Evolutionary conservation across 1,140 invertebrate species (phyloP).

Genomic region (Cotesia typhae): DNA sequence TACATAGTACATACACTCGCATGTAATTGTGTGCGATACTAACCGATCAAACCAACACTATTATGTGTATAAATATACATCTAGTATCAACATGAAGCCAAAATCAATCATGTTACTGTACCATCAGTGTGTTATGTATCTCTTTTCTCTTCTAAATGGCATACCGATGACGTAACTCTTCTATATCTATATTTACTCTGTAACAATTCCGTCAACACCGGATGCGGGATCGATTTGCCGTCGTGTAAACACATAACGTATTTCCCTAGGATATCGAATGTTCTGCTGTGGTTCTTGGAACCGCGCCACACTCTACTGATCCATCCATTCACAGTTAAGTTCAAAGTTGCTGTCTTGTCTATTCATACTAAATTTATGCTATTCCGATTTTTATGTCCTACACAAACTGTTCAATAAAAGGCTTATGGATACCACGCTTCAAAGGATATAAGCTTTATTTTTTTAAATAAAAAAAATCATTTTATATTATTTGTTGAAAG

Average conservation of each 20-base stretch:
- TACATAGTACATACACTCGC: background rate
- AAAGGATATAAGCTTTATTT: too few species aligned
- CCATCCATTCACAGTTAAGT: slow-evolving; percentile 10
- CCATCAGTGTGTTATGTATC: background rate
- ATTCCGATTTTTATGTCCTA: too few species aligned
- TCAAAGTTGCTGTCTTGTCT: background rate
- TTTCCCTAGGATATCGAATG: slow-evolving; percentile 38
- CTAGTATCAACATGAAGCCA: too few species aligned
- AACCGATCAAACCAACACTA: too few species aligned
- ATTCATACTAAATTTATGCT: slow-evolving; percentile 24
- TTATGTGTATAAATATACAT: too few species aligned
- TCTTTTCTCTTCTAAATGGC: background rate
- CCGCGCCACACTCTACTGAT: slow-evolving; percentile 15
- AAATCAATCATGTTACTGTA: background rate
- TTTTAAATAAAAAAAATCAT: too few species aligned
- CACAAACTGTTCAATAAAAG: too few species aligned
- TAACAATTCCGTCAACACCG: slow-evolving; percentile 36
- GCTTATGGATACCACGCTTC: too few species aligned
- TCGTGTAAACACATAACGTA: slow-evolving; percentile 37
- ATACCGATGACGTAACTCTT: slow-evolving; percentile 13
- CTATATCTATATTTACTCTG: slow-evolving; percentile 6
- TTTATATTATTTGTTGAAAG: too few species aligned
- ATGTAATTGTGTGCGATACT: too few species aligned
- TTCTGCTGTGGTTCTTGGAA: slow-evolving; percentile 39
- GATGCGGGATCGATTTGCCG: slow-evolving; percentile 38